Conservation (phyloP, 2,113 vertebrate species). For the Sprattus sprattus region DNA sequence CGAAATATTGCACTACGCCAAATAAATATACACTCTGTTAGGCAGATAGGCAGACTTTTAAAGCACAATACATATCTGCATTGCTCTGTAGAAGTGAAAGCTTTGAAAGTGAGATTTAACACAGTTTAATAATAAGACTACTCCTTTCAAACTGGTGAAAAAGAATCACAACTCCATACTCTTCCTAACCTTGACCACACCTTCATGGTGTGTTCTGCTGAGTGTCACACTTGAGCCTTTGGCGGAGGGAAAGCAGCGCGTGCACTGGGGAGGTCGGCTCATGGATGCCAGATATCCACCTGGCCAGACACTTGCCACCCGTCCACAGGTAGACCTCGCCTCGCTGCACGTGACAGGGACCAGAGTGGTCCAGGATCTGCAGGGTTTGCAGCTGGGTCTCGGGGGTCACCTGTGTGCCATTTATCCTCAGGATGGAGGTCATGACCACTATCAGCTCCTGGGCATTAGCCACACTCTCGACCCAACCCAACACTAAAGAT, state of each 20-base stretch:
- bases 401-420: not conserved
- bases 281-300: conserved; percentile 14
- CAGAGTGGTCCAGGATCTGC: conserved; percentile 13
- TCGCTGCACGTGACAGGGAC: not conserved
- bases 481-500: conserved; percentile 5
- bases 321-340: conserved; percentile 35
- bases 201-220: not conserved
- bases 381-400: not conserved
- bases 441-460: not conserved
- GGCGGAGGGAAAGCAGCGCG: not conserved
- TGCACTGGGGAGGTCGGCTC: not conserved
- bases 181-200: not conserved
- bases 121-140: too few relatives aligned
- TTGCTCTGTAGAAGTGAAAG: too few relatives aligned
- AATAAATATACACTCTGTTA: not conserved
- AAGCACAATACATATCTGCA: too few relatives aligned
- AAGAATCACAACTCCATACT: not conserved
- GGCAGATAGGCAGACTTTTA: not conserved
- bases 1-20: not conserved
- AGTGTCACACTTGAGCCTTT: not conserved
- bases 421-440: not conserved
- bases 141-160: too few relatives aligned
- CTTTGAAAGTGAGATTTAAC: too few relatives aligned
- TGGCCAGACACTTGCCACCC: accelerated
- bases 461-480: conserved; percentile 29